These are phyloP conservation scores for Todiramphus saurophagus DNA, from an alignment of 2,113 vertebrate species.

Conservation along the genomic window DNA sequence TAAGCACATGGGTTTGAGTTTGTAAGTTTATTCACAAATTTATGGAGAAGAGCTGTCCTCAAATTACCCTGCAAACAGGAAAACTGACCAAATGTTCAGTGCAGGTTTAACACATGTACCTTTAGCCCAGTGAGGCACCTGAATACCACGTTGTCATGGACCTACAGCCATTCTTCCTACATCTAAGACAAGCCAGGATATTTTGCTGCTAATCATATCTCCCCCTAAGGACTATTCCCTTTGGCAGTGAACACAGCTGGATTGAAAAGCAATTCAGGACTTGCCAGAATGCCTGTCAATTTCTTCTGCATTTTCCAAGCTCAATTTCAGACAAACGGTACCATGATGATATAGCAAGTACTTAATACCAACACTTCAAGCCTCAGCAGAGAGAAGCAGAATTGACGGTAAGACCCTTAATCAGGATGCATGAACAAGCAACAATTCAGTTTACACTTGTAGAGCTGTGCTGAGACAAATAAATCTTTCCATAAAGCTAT, in stretches of 20 bases:
- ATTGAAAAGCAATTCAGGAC: slow-evolving; percentile 33
- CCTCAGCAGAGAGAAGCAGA: slow-evolving; percentile 1
- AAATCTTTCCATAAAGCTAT: slow-evolving; percentile 21
- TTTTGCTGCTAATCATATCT: slow-evolving; percentile 4
- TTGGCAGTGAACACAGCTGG: not conserved
- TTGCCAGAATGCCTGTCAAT: slow-evolving; percentile 22
- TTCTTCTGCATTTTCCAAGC: not conserved
- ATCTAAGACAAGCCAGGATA: not conserved
- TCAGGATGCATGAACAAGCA: slow-evolving; percentile 37
- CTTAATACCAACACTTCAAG: slow-evolving; percentile 23
- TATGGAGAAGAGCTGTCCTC: not conserved
- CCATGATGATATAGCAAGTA: slow-evolving; percentile 23
- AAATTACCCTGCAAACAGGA: not conserved
- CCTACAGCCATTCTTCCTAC: not conserved
- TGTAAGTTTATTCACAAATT: not conserved
- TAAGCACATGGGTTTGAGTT: not conserved
- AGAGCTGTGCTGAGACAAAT: not conserved
- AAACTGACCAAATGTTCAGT: not conserved
- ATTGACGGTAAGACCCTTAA: not conserved
- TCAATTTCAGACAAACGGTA: slow-evolving; percentile 39
- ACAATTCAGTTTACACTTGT: slow-evolving; percentile 3
- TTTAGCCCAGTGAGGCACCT: not conserved
- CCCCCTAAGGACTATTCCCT: not conserved
- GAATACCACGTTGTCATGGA: not conserved
- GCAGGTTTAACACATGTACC: not conserved